Evolutionary conservation across 2,888 invertebrate genomes (phyloP).

Genomic region (Nebria brevicollis): DNA sequence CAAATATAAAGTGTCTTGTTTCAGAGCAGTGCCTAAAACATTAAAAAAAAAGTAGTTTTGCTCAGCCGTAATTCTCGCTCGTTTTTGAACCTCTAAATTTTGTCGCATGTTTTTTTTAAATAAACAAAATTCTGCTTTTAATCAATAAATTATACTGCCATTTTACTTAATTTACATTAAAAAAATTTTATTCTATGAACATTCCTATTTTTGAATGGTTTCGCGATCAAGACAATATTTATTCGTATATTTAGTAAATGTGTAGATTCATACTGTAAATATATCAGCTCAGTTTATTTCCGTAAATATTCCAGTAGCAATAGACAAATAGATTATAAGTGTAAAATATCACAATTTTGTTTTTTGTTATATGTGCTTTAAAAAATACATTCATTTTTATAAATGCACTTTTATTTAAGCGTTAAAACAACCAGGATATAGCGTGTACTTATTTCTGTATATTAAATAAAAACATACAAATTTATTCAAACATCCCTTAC

Average conservation of each 20-base stretch:
- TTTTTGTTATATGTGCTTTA: conserved; percentile 27
- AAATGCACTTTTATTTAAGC: conserved; percentile 8
- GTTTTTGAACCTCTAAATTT: neutral
- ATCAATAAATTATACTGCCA: neutral
- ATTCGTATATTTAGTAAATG: conserved; percentile 11
- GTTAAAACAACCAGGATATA: neutral
- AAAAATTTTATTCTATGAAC: neutral
- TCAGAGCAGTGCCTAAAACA: conserved; percentile 41
- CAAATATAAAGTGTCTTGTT: conserved; percentile 33
- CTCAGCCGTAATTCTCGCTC: neutral
- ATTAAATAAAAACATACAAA: conserved; percentile 27
- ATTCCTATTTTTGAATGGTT: neutral
- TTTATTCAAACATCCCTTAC: neutral
- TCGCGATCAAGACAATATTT: conserved; percentile 44
- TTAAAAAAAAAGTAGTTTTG: conserved; percentile 14
- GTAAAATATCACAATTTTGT: conserved; percentile 9
- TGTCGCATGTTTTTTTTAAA: neutral
- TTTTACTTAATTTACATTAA: neutral
- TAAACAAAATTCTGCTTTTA: neutral
- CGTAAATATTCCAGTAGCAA: conserved; percentile 39
- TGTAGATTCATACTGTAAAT: conserved; percentile 33
- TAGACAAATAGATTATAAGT: conserved; percentile 19
- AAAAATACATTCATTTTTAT: neutral
- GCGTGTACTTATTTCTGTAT: conserved; percentile 33
- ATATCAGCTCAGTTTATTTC: conserved; percentile 38